These are phyloP conservation scores for Crotalus helleri DNA, from an alignment of 2,113 vertebrate genomes.

Conservation along the genomic window DNA sequence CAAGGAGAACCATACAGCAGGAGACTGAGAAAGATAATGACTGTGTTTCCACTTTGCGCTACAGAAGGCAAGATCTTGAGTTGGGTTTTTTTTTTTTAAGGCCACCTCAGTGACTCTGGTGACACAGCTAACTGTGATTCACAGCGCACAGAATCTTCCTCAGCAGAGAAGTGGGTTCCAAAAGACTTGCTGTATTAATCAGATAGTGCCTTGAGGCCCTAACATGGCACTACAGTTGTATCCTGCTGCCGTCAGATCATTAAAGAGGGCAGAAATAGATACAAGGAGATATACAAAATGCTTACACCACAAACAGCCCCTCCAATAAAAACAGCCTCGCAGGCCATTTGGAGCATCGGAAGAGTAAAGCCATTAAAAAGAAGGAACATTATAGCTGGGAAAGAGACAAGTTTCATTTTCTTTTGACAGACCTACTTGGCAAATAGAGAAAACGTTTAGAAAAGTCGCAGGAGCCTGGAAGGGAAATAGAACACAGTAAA, in stretches of 20 bases:
- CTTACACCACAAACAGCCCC: background rate
- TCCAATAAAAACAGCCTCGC: background rate
- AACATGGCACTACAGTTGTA: background rate
- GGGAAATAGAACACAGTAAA: background rate
- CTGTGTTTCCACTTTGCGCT: background rate
- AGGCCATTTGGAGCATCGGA: background rate
- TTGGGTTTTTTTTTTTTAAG: background rate
- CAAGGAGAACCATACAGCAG: background rate
- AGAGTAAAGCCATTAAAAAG: background rate
- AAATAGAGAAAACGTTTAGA: background rate
- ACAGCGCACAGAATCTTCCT: background rate
- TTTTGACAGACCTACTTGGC: background rate
- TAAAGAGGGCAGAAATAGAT: background rate
- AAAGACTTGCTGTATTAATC: constrained; percentile 49
- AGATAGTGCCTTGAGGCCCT: background rate
- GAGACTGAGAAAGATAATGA: background rate
- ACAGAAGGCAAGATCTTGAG: background rate
- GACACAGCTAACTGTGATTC: constrained; percentile 21
- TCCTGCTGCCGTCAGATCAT: background rate
- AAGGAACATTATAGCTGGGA: background rate
- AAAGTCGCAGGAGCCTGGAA: background rate
- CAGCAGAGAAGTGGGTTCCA: constrained; percentile 27
- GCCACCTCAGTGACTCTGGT: constrained; percentile 9
- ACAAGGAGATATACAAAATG: background rate
- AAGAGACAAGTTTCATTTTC: background rate